Conservation (phyloP, 2,888 invertebrate species). For the Ametastegia equiseti region DNA sequence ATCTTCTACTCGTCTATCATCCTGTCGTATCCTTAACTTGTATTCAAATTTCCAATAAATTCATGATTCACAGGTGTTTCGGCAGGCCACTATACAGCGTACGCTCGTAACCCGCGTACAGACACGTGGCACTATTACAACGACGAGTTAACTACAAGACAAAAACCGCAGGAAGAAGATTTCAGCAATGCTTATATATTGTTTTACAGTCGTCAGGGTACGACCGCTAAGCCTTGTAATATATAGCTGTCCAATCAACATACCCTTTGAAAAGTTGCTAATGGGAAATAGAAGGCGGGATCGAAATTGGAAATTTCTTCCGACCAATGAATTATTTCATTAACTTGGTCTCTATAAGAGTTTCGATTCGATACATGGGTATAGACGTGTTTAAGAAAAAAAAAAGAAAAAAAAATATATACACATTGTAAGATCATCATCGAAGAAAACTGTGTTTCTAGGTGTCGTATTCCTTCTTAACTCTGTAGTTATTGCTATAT, state of each 20-base stretch:
- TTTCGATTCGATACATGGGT: background rate
- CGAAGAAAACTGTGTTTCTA: slow-evolving; percentile 22
- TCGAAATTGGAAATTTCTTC: background rate
- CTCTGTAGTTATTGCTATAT: slow-evolving; percentile 18
- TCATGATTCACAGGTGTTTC: slow-evolving; percentile 76
- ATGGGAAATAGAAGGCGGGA: slow-evolving; percentile 15
- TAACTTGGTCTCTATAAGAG: background rate
- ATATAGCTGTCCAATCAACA: slow-evolving; percentile 61
- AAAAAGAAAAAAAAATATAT: no score
- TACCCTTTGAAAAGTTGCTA: background rate
- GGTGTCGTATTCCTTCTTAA: slow-evolving; percentile 37
- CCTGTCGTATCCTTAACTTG: no score
- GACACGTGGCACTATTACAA: slow-evolving; percentile 81
- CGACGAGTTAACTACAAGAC: slow-evolving; percentile 78
- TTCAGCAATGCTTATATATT: slow-evolving; percentile 81
- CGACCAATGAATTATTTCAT: no score
- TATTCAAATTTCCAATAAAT: slow-evolving; percentile 25
- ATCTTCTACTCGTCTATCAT: no score
- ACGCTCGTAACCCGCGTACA: slow-evolving; percentile 79
- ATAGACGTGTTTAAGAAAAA: slow-evolving; percentile 14
- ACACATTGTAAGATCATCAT: slow-evolving; percentile 24
- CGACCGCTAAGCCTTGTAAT: slow-evolving; percentile 72
- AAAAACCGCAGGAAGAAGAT: slow-evolving; percentile 79
- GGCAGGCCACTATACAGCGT: slow-evolving; percentile 82
- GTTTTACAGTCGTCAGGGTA: slow-evolving; percentile 80